These are phyloP conservation scores for Eulemur macaco DNA, from an alignment of 2,113 vertebrate genomes.

Conservation along the genomic window DNA sequence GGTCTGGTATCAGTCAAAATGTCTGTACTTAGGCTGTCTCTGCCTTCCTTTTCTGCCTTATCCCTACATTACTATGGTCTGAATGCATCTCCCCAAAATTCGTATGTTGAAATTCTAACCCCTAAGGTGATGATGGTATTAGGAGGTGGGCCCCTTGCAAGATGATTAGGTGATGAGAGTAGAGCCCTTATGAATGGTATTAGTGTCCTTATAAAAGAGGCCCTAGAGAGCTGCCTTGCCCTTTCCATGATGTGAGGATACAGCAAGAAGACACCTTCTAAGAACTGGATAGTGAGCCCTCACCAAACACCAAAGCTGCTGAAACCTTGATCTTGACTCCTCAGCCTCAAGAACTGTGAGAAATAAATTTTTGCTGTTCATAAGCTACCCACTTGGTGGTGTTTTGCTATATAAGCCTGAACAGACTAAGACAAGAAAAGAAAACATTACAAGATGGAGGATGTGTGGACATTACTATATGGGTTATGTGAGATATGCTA, in stretches of 20 bases:
- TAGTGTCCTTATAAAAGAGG: not conserved
- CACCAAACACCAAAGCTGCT: not conserved
- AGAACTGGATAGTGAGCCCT: not conserved
- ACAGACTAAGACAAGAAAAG: not conserved
- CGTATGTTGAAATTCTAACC: not conserved
- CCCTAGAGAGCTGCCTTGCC: not conserved
- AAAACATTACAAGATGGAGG: not conserved
- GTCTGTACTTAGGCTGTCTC: too few relatives aligned
- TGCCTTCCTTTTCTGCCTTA: too few relatives aligned
- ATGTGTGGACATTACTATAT: not conserved
- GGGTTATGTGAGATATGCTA: not conserved
- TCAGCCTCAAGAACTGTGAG: not conserved
- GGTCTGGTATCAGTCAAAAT: too few relatives aligned
- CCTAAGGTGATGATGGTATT: not conserved
- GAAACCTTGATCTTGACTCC: not conserved
- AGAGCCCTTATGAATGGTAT: not conserved
- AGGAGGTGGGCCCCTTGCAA: not conserved
- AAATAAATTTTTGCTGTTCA: not conserved
- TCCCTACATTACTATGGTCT: not conserved
- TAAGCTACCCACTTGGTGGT: not conserved
- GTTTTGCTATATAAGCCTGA: not conserved
- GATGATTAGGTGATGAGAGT: not conserved
- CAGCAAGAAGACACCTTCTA: not conserved
- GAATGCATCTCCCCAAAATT: not conserved
- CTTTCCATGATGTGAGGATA: not conserved